phyloP scores from a whole-genome alignment of 2,888 invertebrate species.

The Nomada ferruginata region DNA sequence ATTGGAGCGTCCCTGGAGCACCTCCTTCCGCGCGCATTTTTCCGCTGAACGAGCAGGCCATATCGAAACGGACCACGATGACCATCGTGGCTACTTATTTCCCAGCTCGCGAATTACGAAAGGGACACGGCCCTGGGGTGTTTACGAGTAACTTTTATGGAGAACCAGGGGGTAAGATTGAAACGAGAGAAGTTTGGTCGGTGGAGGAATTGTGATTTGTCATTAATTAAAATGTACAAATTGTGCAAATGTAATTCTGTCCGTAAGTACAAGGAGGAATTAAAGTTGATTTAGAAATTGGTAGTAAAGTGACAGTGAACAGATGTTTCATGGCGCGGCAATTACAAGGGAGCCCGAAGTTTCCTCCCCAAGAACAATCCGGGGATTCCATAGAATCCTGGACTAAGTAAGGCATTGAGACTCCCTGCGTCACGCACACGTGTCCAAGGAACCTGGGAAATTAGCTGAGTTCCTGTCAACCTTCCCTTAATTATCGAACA shows the following conservation, averaged over 20 bases:
- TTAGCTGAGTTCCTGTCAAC: no score
- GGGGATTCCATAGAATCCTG: neutral
- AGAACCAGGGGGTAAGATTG: neutral
- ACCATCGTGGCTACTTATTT: conserved; percentile 50
- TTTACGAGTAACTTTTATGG: conserved; percentile 9
- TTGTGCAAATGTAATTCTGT: neutral
- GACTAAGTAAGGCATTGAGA: neutral
- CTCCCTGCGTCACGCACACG: neutral
- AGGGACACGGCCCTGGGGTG: neutral
- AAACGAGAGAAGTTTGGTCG: conserved; percentile 4
- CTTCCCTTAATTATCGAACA: no score
- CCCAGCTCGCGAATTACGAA: conserved; percentile 21
- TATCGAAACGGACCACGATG: conserved; percentile 31
- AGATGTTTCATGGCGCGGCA: neutral
- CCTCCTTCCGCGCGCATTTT: conserved; percentile 16
- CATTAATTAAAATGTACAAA: no score
- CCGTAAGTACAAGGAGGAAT: neutral
- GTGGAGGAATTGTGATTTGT: no score
- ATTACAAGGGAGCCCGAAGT: neutral
- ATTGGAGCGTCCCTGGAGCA: conserved; percentile 69
- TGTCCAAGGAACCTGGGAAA: neutral
- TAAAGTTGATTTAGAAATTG: neutral
- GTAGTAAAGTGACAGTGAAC: neutral
- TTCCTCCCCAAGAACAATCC: neutral
- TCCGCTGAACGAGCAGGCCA: conserved; percentile 6